These are phyloP conservation scores for Hydrocynus forskahlii DNA, from an alignment of 2,797 vertebrate species.

Conservation along the genomic window DNA sequence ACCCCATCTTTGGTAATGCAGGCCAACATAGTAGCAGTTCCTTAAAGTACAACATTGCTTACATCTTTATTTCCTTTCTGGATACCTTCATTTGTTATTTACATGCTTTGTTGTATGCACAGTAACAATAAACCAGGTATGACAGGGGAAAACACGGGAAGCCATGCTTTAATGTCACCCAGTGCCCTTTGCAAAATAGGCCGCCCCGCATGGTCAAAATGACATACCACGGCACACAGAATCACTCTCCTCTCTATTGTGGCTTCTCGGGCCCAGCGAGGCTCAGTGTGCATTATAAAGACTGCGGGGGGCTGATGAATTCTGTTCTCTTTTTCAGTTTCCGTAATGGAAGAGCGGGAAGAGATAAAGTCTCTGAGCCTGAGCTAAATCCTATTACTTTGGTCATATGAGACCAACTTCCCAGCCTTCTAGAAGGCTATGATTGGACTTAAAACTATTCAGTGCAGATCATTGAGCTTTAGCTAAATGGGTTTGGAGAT, in stretches of 20 bases:
- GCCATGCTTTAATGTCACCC: slow-evolving; percentile 17
- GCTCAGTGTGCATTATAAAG: slow-evolving; percentile 13
- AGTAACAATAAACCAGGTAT: neutral
- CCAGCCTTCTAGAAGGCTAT: slow-evolving; percentile 26
- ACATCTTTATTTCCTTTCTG: neutral
- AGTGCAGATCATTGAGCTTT: slow-evolving; percentile 6
- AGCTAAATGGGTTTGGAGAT: slow-evolving; percentile 25
- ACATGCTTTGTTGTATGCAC: neutral
- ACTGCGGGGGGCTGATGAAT: slow-evolving; percentile 16
- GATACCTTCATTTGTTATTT: neutral
- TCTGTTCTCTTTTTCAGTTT: slow-evolving; percentile 28
- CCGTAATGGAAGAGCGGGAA: slow-evolving; percentile 38
- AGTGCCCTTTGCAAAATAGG: slow-evolving; percentile 15
- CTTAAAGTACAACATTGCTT: neutral
- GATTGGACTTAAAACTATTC: slow-evolving; percentile 26
- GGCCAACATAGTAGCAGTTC: neutral
- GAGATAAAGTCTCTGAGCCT: slow-evolving; percentile 29
- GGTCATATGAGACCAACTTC: slow-evolving; percentile 44
- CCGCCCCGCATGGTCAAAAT: neutral
- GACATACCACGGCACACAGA: neutral
- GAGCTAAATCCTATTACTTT: slow-evolving; percentile 43
- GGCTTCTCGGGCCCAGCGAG: neutral
- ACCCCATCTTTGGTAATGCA: neutral
- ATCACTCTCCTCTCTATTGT: neutral
- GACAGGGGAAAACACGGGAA: neutral